Evolutionary conservation across 2,888 invertebrate genomes (phyloP).

Genomic region (Andrena haemorrhoa): DNA sequence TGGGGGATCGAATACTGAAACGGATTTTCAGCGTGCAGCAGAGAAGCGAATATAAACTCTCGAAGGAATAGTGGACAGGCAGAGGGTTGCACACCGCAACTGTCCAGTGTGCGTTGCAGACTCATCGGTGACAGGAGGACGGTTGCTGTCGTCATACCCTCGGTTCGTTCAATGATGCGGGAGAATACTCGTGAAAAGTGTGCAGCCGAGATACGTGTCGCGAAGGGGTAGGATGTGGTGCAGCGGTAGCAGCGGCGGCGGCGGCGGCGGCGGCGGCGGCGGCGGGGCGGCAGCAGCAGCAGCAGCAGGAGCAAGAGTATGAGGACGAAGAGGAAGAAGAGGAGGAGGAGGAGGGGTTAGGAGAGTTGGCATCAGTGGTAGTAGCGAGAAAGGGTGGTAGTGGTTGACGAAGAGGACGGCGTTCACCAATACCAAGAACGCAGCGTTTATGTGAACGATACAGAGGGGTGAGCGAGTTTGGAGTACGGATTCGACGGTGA

Average conservation of each 20-base stretch:
- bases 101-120: constrained; percentile 26
- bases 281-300: constrained; percentile 18
- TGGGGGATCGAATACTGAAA: constrained; percentile 47
- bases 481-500: constrained; percentile 70
- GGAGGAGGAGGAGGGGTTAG: constrained; percentile 32
- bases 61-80: neutral
- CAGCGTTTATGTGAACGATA: constrained; percentile 59
- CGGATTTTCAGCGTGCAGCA: too few species aligned
- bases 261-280: constrained; percentile 10
- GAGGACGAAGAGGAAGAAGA: constrained; percentile 8
- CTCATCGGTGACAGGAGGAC: constrained; percentile 28
- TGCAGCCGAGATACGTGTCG: constrained; percentile 59
- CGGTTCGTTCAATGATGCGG: constrained; percentile 49
- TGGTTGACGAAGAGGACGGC: constrained; percentile 52
- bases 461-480: constrained; percentile 59
- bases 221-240: constrained; percentile 35
- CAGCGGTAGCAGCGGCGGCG: constrained; percentile 8
- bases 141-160: constrained; percentile 27
- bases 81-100: neutral
- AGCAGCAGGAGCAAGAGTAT: constrained; percentile 19
- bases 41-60: neutral
- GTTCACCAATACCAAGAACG: constrained; percentile 49
- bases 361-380: constrained; percentile 62
- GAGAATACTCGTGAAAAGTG: constrained; percentile 68
- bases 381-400: constrained; percentile 45